Evolutionary conservation across 2,113 vertebrate genomes (phyloP), one percentile per base, ranked within the genome.

Genomic region (Chiloscyllium plagiosum): DNA sequence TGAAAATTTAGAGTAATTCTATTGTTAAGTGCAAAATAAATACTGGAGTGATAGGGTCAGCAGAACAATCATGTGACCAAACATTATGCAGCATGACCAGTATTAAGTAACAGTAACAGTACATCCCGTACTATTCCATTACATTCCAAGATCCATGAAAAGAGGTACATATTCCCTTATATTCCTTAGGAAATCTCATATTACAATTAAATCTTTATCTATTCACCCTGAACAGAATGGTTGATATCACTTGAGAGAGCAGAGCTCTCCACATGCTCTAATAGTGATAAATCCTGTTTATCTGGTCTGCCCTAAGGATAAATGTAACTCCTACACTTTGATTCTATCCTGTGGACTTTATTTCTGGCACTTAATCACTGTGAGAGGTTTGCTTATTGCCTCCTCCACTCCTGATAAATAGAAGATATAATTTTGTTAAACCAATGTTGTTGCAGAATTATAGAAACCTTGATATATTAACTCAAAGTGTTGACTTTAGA

Each of bases 141-240:
- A 42, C 29, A 68, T 68, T 69, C 61, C 42, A 6, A 37, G 22
- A 37, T 94, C 37, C 90, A 94, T 68, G 90, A 68, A 94, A 1
- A 68, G 61, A 68, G 65, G 68, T 94, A 68, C 20, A 66, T 65
- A 68, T 42, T 93, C n/a, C 15, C 29, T 42, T 42, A n/a, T 68
- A 94, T 17, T 68, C 42, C 65, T 68, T 68, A 24, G 65, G 33
- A 69, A 94, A 68, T 69, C 90, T 94, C 8, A 68, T 68, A 68
- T 42, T 68, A 94, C 65, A 94, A 68, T 94, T 65, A 65, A 42
- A 94, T 94, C 65, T 94, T 94, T 69, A 94, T 94, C 90, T 68
- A 19, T 94, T 94, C n/a, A 68, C 33, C 66, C 19, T 29, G 80
- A 89, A 66, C 65, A 69, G 65, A 94, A 66, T 68, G 50, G 47